Base-by-base conservation (phyloP, 2,888 invertebrate species). In the Tachina grossa region DNA sequence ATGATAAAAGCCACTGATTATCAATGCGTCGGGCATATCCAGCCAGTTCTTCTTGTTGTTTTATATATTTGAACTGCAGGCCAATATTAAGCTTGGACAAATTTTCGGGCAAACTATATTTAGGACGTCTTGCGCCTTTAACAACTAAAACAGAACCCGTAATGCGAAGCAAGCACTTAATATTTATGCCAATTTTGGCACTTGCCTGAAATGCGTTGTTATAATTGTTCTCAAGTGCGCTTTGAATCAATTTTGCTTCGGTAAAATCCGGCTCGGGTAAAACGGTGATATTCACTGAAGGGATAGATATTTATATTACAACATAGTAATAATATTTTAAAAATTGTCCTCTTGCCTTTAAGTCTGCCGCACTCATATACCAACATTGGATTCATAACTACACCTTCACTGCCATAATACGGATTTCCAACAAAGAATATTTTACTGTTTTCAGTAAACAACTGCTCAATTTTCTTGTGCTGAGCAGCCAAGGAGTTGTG, bases 31-130 rank as follows among this genome's bases (percentile, higher is more conserved):
- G 95, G 0, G 97, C 97, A 92, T 96, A 98, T 45, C 98, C 98
- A 1, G 96, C 95, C 1, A 96, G 94, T 89, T 95, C 95, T 90
- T 94, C 94, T 87, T 95, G 95, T 94, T 95, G 95, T 90, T 97
- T 97, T 86, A 96, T 97, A 90, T 96, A 97, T 93, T 99, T 99
- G 31, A 99, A 93, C 91, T 98, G 97, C 63, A 99, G 94, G 0
- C 99, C 99, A 43, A 99, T 94, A 91, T 98, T 98, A 16, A 95
- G 92, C 90, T 90, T 95, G 4, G 94, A 91, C 68, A 93, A 88
- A 84, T 90, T 91, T 49, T 94, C 93, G 87, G 93, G 92, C 9
- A 90, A 59, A 76, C 80, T 75, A 11, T 76, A 61, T 31, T 89
- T 88, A 10, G 88, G 84, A 1, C 91, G 89, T n/a, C 93, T 92